These are phyloP conservation scores for Proteles cristata DNA, from an alignment of 2,113 vertebrate species.

Conservation along the genomic window DNA sequence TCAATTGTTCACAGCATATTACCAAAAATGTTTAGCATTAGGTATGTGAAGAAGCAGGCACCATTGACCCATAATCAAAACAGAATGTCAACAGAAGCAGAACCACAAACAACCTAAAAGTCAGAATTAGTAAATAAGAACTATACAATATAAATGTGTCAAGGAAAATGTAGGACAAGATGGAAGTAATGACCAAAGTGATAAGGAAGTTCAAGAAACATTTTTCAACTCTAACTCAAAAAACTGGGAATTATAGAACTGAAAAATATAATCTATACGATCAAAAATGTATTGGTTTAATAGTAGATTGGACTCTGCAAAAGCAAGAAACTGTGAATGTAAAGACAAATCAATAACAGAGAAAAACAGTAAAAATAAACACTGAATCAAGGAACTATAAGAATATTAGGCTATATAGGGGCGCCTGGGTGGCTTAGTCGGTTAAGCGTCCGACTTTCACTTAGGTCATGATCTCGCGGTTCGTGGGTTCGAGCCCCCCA, in stretches of 20 bases:
- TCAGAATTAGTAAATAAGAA: background rate
- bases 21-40: background rate
- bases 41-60: background rate
- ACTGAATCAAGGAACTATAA: background rate
- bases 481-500: too few species aligned
- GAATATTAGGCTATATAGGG: background rate
- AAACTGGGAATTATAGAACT: background rate
- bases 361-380: slow-evolving; percentile 9
- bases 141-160: background rate
- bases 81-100: background rate
- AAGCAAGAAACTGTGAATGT: background rate
- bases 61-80: background rate
- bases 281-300: background rate
- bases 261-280: background rate
- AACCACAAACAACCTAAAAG: background rate
- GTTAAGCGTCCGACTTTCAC: too few species aligned
- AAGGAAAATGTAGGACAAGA: background rate
- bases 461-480: too few species aligned
- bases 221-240: background rate
- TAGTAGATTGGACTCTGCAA: background rate
- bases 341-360: background rate
- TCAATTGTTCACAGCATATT: background rate
- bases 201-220: background rate
- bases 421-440: too few species aligned
- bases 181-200: background rate